Evolutionary conservation across 2,797 vertebrate species (phyloP).

Genomic region (Acanthiza pusilla): DNA sequence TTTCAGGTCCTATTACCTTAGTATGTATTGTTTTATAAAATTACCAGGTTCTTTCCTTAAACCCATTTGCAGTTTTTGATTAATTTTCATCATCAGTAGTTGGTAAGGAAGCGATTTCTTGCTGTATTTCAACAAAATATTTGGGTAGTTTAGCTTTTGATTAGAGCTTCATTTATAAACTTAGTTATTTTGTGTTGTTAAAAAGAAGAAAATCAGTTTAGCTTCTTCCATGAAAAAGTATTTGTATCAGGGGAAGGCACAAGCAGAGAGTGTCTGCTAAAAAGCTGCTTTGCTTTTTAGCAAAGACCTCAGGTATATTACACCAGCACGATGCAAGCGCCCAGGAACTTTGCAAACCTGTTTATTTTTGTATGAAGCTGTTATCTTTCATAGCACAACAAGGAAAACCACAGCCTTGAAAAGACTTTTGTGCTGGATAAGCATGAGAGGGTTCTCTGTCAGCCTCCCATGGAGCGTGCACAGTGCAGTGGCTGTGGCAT

Average conservation of each 20-base stretch:
- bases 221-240: neutral
- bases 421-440: neutral
- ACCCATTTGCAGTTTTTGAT: neutral
- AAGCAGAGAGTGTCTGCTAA: neutral
- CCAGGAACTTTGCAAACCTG: neutral
- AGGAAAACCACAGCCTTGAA: neutral
- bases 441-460: neutral
- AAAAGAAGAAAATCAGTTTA: neutral
- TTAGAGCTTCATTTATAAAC: neutral
- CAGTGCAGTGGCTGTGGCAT: neutral
- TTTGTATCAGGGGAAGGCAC: neutral
- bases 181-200: neutral
- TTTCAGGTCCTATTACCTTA: neutral
- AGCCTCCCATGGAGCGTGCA: neutral
- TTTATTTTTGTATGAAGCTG: neutral
- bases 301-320: neutral
- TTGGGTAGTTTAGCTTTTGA: neutral
- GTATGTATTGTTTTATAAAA: neutral
- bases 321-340: neutral
- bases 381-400: neutral
- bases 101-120: neutral
- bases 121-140: slow-evolving; percentile 14
- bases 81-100: neutral
- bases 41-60: neutral
- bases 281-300: neutral